Evolutionary conservation across 2,797 vertebrate species (phyloP), one percentile per base, ranked within the genome.

Genomic region (Onychomys arenicola): DNA sequence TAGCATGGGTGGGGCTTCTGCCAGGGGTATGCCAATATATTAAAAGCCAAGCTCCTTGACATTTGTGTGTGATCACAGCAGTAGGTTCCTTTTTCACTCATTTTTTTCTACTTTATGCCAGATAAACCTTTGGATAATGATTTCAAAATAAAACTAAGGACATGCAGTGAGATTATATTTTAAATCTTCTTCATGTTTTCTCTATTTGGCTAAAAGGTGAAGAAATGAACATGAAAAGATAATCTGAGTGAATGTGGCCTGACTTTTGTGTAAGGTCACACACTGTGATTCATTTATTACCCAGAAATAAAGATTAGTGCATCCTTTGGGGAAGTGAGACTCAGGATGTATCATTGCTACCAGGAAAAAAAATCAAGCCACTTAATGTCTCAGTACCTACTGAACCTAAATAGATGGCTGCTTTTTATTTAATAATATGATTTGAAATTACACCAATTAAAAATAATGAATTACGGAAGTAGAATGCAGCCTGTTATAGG

Each of bases 361-460:
- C 61, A n/a, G 80, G 83, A 88, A 84, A 96, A 84, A 96, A n/a
- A 96, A 88, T 82, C 90, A 90, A 96, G 84, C 55, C 88, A 73
- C 67, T 94, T 88, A 88, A n/a, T 40, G 52, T 87, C 55, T 3
- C 14, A 34, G 10, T 80, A 65, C 46, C 16, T 55, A 81, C 84
- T 77, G 75, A 78, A 94, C 94, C 88, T 67, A 97, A 94, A 95
- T 91, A 85, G 84, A 90, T 88, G 63, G 37, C 90, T 92, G 63
- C 71, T 88, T 87, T 86, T 90, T 90, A 82, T 86, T 93, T 61
- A 67, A 49, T 97, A 96, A 97, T 96, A 37, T 40, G 91, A 73
- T 97, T 92, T 94, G 89, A 97, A 96, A 96, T 94, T 85, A 91
- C 76, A 63, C 69, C 94, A 96, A 75, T 96, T 96, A 92, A 83